These are phyloP conservation scores for Plectus sambesii DNA, from an alignment of 1,140 invertebrate species.

Conservation along the genomic window DNA sequence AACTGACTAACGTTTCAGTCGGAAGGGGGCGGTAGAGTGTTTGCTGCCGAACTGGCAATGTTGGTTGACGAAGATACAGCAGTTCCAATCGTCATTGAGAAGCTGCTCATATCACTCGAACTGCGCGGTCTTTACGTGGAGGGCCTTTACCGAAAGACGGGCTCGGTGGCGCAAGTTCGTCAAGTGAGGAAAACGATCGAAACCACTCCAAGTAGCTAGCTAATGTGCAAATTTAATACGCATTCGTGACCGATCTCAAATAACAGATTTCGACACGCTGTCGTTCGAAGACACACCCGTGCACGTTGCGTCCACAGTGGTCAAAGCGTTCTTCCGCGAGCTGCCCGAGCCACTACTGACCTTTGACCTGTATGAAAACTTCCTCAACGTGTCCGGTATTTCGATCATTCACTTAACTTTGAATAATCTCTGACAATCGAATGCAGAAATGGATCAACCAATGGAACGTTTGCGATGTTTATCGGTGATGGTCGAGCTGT, in stretches of 20 bases:
- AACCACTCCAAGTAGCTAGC: conserved; percentile 18
- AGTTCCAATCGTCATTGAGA: conserved; percentile 72
- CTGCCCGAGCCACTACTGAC: conserved; percentile 83
- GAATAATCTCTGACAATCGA: conserved; percentile 3
- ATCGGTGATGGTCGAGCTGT: conserved; percentile 71
- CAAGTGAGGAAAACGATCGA: conserved; percentile 33
- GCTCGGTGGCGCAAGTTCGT: conserved; percentile 46
- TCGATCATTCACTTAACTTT: conserved; percentile 15
- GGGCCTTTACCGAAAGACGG: conserved; percentile 83
- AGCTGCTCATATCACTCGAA: conserved; percentile 76
- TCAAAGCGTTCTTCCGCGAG: conserved; percentile 80
- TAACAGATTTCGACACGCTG: conserved; percentile 53
- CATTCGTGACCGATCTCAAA: conserved; percentile 6
- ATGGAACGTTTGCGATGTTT: conserved; percentile 70
- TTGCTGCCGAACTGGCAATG: conserved; percentile 63
- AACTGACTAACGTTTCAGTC: conserved; percentile 30
- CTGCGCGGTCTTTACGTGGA: conserved; percentile 79
- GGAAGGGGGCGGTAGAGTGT: conserved; percentile 51
- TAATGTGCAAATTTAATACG: neutral
- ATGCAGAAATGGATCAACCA: conserved; percentile 60
- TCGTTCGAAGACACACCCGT: conserved; percentile 57
- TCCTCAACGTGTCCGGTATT: conserved; percentile 60
- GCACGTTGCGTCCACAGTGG: conserved; percentile 76
- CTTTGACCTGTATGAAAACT: conserved; percentile 84
- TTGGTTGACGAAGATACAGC: conserved; percentile 57